A percentile compares a stretch with the other conserved stretches of the same genome.
Conservation (phyloP, 2,113 vertebrate genomes). For the Entosphenus tridentatus region DNA sequence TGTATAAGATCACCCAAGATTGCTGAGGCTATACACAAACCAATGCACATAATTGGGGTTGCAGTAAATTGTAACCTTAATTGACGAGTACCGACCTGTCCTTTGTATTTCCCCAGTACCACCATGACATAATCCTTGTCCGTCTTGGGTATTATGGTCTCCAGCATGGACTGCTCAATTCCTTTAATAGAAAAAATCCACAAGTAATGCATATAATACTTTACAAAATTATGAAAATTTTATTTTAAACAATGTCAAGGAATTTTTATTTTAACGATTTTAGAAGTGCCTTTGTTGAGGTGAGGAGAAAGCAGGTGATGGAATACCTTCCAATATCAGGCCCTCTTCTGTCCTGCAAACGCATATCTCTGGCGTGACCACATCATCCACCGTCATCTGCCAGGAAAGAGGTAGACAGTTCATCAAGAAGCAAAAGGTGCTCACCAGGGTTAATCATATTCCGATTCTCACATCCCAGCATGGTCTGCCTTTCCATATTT, state of each 20-base stretch:
- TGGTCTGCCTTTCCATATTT: too few species aligned
- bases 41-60: not conserved
- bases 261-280: not conserved
- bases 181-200: constrained; percentile 16
- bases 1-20: too few species aligned
- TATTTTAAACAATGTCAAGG: not conserved
- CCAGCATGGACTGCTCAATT: constrained; percentile 43
- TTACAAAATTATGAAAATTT: too few species aligned
- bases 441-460: too few species aligned
- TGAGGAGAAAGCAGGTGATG: not conserved
- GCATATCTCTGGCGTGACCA: constrained; percentile 33
- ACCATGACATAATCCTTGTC: constrained; percentile 38
- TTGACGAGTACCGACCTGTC: constrained; percentile 29
- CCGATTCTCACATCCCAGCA: too few species aligned
- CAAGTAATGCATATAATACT: too few species aligned
- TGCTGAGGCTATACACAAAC: not conserved
- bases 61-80: not conserved
- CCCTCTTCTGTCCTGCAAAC: constrained; percentile 57
- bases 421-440: too few species aligned
- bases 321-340: constrained; percentile 37
- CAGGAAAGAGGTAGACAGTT: not conserved
- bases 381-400: constrained; percentile 57
- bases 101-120: constrained; percentile 38
- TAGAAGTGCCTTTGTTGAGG: too few species aligned
- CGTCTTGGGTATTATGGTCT: constrained; percentile 49